Base-by-base conservation (phyloP, 1,140 invertebrate species). In the Melanaphis sacchari region DNA sequence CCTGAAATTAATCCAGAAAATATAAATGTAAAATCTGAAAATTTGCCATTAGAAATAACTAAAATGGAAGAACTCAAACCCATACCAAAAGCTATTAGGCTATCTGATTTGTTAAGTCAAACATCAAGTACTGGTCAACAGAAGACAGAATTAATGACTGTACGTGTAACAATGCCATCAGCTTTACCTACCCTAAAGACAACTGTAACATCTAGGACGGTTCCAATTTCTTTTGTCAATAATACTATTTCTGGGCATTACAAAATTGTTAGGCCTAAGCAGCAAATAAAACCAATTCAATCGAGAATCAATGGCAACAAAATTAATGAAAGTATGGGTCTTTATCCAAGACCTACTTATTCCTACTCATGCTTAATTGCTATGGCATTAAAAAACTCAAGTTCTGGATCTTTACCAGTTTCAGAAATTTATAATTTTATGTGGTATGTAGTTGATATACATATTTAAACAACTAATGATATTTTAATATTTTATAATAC, bases 401-500 rank as follows among this genome's bases (percentile, higher is more conserved):
- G 97, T 94, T 98, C 97, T 92, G 99, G 99, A 88, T 98, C 98
- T 94, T 95, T 99, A 94, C 99, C 99, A 5, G 99, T 99, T 18
- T 99, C 98, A 18, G 99, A 99, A 96, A 99, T 99, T 94, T 99
- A 99, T 95, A 99, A 98, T 95, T 99, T 99, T 95, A 99, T 99
- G 97, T 99, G 98, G 98, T 98, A 96, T 97, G 97, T 36, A 41
- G 2, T 76, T 93, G 21, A 93, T 46, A 24, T 43, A 36, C 52
- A n/a, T 8, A 41, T 87, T n/a, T 88, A 49, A 88, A 54, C 9
- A 40, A 38, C 18, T 52, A 38, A 38, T 24, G 11, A 40, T 38
- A 40, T 90, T 22, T 90, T 40, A 0, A 38, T n/a, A n/a, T n/a
- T n/a, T 40, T 90, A 41, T 15, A 41, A 1, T 11, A 41, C 31